phyloP scores from a whole-genome alignment of 92 coral and sea anemone species.

The Umimayanthus kanabou region DNA sequence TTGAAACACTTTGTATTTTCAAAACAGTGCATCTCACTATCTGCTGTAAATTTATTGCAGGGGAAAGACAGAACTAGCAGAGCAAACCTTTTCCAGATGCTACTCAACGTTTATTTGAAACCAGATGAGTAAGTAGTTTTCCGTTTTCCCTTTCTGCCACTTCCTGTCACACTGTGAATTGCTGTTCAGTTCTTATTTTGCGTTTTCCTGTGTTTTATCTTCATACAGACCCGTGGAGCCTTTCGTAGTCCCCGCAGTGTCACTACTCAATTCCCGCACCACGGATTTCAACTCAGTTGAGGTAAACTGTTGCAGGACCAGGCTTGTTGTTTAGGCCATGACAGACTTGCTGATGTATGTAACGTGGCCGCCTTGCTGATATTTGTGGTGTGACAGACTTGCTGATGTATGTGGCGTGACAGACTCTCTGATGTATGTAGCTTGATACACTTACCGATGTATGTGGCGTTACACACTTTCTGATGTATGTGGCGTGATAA shows the following conservation, averaged over 20 bases:
- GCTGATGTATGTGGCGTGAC: not conserved
- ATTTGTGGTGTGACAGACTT: not conserved
- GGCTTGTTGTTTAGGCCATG: not conserved
- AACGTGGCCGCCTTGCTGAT: not conserved
- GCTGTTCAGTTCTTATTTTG: not conserved
- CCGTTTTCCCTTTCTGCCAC: not conserved
- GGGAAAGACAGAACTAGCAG: conserved; percentile 77
- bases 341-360: not conserved
- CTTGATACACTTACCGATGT: not conserved
- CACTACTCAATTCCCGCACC: conserved; percentile 85
- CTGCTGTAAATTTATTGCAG: conserved; percentile 39
- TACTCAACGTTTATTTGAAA: conserved; percentile 79
- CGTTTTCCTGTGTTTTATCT: not conserved
- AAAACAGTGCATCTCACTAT: too few relatives aligned
- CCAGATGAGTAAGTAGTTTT: conserved; percentile 76
- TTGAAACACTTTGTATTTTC: not conserved
- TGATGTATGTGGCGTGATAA: too few relatives aligned
- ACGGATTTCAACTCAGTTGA: conserved; percentile 88
- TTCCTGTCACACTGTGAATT: not conserved
- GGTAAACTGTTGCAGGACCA: conserved; percentile 39
- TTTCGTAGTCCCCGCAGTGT: conserved; percentile 84
- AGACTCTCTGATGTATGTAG: too few relatives aligned
- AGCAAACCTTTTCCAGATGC: conserved; percentile 74
- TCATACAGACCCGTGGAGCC: conserved; percentile 68
- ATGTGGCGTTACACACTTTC: not conserved